These are phyloP conservation scores for Drosophila koepferae DNA, from an alignment of 2,888 invertebrate genomes.

Conservation along the genomic window DNA sequence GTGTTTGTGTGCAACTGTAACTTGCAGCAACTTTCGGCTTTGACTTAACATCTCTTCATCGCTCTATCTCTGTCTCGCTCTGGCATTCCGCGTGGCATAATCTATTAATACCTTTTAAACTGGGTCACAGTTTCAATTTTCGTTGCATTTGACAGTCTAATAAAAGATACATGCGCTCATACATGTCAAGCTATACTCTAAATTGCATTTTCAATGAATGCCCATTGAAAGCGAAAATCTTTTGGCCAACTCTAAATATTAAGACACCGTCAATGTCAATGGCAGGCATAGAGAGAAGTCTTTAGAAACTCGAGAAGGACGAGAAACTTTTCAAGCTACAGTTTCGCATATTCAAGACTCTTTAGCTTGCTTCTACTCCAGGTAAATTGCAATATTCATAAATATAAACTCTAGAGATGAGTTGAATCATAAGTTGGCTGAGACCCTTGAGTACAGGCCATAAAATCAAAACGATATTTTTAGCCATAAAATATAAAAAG, in stretches of 20 bases:
- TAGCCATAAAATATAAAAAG: slow-evolving; percentile 11
- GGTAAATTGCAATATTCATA: slow-evolving; percentile 23
- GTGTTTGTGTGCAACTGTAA: slow-evolving; percentile 7
- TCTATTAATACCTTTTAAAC: slow-evolving; percentile 44
- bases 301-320: background rate
- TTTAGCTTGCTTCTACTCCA: background rate
- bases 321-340: background rate
- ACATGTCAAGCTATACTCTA: slow-evolving; percentile 8
- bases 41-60: background rate
- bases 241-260: background rate
- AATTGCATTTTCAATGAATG: slow-evolving; percentile 18
- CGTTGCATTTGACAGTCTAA: slow-evolving; percentile 39
- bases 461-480: slow-evolving; percentile 52
- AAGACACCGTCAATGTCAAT: background rate
- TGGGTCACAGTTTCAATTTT: slow-evolving; percentile 49
- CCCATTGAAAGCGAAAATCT: background rate
- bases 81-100: slow-evolving; percentile 3
- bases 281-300: background rate
- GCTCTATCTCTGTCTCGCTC: background rate
- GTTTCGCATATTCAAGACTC: background rate
- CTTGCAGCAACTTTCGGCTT: slow-evolving; percentile 10
- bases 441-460: slow-evolving; percentile 16
- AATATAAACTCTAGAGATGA: slow-evolving; percentile 2
- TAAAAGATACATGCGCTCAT: slow-evolving; percentile 35
- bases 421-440: slow-evolving; percentile 5